Evolutionary conservation across 2,888 invertebrate species (phyloP).

Genomic region (Pseudeuparius sepicola): DNA sequence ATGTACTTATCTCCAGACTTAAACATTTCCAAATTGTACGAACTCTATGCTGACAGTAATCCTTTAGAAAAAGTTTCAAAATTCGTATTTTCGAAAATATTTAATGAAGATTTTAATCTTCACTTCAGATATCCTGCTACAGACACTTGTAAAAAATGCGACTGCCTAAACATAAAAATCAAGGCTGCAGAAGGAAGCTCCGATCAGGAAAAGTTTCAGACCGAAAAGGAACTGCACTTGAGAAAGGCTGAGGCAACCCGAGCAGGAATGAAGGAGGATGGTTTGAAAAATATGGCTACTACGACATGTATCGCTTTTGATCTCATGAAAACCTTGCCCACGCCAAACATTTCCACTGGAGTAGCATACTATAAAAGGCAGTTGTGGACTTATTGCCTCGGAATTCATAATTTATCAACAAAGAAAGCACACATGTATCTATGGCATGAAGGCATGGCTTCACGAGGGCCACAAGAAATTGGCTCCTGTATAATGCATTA

Average conservation of each 20-base stretch:
- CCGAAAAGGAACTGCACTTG: constrained; percentile 14
- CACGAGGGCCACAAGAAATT: constrained; percentile 23
- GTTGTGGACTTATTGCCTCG: constrained; percentile 22
- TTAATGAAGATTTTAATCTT: constrained; percentile 15
- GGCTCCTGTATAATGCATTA: constrained; percentile 21
- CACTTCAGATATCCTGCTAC: constrained; percentile 13
- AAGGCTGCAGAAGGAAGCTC: no score
- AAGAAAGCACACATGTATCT: constrained; percentile 20
- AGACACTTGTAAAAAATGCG: constrained; percentile 17
- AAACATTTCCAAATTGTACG: constrained; percentile 6
- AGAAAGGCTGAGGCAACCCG: constrained; percentile 14
- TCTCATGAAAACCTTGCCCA: constrained; percentile 25
- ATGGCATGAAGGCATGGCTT: constrained; percentile 21
- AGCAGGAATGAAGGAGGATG: constrained; percentile 8
- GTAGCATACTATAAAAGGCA: constrained; percentile 23
- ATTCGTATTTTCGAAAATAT: constrained; percentile 13
- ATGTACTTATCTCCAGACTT: constrained; percentile 1
- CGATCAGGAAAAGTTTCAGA: no score
- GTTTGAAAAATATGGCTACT: no score
- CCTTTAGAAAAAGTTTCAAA: constrained; percentile 7
- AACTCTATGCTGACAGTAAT: constrained; percentile 1
- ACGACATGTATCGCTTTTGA: constrained; percentile 20
- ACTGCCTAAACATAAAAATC: no score
- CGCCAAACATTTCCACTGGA: constrained; percentile 21
- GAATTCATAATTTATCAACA: constrained; percentile 21